Conservation (phyloP, 2,797 vertebrate genomes). For the Margarornis squamiger region DNA sequence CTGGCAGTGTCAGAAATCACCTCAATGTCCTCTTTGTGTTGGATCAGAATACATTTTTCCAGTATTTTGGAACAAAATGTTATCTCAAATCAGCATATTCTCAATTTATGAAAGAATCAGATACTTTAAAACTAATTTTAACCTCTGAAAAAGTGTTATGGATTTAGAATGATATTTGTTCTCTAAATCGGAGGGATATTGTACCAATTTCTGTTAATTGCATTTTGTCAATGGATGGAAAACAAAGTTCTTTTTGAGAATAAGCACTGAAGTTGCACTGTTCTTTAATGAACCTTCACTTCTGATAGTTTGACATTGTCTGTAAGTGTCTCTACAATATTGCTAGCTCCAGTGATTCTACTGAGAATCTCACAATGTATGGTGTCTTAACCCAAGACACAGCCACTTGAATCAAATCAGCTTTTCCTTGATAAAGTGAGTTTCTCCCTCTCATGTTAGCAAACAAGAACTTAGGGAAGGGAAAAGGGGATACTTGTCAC, state of each 20-base stretch:
- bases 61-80: background rate
- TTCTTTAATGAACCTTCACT: background rate
- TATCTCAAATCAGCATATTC: background rate
- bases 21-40: background rate
- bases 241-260: background rate
- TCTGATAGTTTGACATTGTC: background rate
- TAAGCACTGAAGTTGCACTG: background rate
- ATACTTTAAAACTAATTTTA: background rate
- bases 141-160: background rate
- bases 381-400: background rate
- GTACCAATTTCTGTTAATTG: background rate
- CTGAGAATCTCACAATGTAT: background rate
- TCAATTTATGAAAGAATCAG: background rate
- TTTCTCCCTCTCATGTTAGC: background rate
- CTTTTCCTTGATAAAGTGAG: background rate
- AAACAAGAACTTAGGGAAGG: background rate
- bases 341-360: background rate
- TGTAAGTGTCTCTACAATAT: background rate
- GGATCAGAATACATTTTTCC: background rate
- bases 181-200: background rate
- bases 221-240: background rate
- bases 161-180: background rate
- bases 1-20: background rate
- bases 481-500: background rate
- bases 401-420: background rate